Evolutionary conservation across 1,140 invertebrate genomes (phyloP), one percentile per base, ranked within the genome.

Genomic region (Drosophila melanica): DNA sequence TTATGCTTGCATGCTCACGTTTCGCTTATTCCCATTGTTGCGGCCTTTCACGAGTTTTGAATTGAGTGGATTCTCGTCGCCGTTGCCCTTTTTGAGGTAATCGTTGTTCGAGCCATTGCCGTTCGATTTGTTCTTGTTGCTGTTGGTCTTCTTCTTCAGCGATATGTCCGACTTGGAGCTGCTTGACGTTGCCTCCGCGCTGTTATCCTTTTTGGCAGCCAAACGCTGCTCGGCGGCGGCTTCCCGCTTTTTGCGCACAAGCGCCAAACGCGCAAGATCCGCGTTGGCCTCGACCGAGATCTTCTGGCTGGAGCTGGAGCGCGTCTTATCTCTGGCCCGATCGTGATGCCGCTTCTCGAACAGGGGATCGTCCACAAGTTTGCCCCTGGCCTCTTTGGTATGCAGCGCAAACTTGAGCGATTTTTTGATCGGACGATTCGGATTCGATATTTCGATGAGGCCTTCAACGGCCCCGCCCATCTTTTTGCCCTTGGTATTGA

Each of bases 371-470:
- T 45, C 42, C 23, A 2, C 10, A 6, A 20, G 2, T 2, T 39
- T 18, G 4, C 30, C 3, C 1, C 33, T 51, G 27, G 4, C 50
- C 14, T 35, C 30, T 1, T 54, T 57, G 20, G 1, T 39, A 1
- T 20, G 14, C 0, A 20, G 3, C 0, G 41, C 12, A 8, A 14
- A 16, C 12, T 23, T 44, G 9, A 10, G 7, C 6, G 10, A 59
- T 12, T 14, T 51, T 20, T 53, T 23, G 20, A 45, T 4, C 0
- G 58, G 35, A 0, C 80, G 76, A 54, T 84, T 84, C 1, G 80
- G 80, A 63, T 84, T 84, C 4, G 47, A 79, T 12, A 84, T 54
- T 30, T 79, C 45, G 12, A 84, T 77, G 0, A 77, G 54, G 3
- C 68, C 12, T 0, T 62, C 63, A 0, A 73, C 45, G 11, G 80